A percentile compares a stretch with the other conserved stretches of the same genome.
Evolutionary conservation across 2,797 vertebrate species (phyloP).

Genomic region (Cheirogaleus major): DNA sequence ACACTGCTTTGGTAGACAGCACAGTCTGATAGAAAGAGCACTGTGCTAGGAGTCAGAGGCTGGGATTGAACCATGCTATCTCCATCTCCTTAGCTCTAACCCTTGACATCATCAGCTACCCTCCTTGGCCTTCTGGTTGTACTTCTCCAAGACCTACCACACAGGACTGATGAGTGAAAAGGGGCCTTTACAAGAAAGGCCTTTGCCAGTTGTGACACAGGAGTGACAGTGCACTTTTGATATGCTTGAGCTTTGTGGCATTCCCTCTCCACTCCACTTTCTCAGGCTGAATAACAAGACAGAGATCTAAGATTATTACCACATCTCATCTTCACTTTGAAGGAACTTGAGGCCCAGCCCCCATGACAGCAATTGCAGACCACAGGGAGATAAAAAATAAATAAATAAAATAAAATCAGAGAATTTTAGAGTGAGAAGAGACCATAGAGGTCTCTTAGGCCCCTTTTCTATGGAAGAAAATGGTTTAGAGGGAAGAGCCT

Average conservation of each 20-base stretch:
- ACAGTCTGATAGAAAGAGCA: neutral
- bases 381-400: neutral
- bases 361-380: neutral
- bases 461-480: neutral
- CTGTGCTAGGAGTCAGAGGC: neutral
- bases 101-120: neutral
- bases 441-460: neutral
- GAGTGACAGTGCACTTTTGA: neutral
- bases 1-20: neutral
- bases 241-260: neutral
- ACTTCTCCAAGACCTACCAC: neutral
- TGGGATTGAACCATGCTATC: too few relatives aligned
- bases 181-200: neutral
- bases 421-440: neutral
- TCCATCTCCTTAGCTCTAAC: neutral
- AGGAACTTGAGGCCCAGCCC: neutral
- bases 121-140: neutral
- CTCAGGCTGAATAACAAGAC: neutral
- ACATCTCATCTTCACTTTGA: neutral
- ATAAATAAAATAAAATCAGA: neutral
- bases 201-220: neutral
- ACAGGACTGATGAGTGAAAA: neutral
- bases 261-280: neutral
- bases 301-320: neutral
- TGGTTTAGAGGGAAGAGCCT: neutral